Conservation (phyloP, 2,113 vertebrate genomes). For the Alexandromys fortis region DNA sequence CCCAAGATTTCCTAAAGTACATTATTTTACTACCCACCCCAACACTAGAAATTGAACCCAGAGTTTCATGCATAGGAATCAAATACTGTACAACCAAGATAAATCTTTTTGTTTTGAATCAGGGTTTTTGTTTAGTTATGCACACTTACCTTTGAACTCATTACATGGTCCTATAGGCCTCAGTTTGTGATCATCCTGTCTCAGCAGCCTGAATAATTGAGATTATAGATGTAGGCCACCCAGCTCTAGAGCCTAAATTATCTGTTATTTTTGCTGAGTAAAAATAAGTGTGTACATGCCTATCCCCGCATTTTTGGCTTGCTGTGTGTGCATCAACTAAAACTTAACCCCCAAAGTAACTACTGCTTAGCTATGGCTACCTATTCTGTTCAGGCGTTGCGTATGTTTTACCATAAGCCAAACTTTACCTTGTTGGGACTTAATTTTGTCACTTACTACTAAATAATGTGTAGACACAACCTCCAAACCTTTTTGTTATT, state of each 20-base stretch:
- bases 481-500: neutral
- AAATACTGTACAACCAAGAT: neutral
- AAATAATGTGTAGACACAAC: slow-evolving; percentile 60
- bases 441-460: slow-evolving; percentile 38
- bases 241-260: neutral
- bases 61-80: neutral
- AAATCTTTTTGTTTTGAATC: neutral
- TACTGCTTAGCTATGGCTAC: neutral
- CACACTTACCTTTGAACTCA: neutral
- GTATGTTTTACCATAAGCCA: slow-evolving; percentile 15
- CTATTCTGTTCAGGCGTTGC: neutral
- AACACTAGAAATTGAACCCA: neutral
- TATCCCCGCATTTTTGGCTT: neutral
- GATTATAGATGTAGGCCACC: neutral
- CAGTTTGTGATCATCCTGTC: neutral
- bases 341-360: neutral
- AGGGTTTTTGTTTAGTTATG: neutral
- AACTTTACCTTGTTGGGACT: slow-evolving; percentile 32
- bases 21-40: slow-evolving; percentile 33
- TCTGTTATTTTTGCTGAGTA: slow-evolving; percentile 44
- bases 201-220: neutral
- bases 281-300: neutral
- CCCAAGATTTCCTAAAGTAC: slow-evolving; percentile 21
- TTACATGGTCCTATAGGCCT: neutral
- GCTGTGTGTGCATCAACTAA: neutral